phyloP scores from a whole-genome alignment of 2,797 vertebrate genomes.

The Sebastes hopkinsi region DNA sequence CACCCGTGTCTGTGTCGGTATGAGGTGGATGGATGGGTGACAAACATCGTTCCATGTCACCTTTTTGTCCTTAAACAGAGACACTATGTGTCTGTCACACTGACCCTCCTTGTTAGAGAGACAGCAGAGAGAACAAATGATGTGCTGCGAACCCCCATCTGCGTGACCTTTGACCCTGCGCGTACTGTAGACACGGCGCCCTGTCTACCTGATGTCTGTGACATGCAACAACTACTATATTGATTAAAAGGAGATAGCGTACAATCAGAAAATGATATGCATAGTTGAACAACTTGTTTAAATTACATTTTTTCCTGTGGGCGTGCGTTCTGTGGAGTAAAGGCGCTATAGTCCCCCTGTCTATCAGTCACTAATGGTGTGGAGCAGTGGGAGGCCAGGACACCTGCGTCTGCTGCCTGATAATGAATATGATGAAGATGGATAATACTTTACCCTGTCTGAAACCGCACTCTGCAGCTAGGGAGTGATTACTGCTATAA shows the following conservation, averaged over 20 bases:
- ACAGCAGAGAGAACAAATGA: conserved; percentile 67
- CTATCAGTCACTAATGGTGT: conserved; percentile 76
- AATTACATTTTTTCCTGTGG: conserved; percentile 19
- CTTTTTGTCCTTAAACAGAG: conserved; percentile 36
- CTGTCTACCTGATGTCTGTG: background rate
- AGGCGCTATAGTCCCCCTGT: conserved; percentile 45
- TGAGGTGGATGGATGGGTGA: conserved; percentile 48
- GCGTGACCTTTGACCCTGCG: conserved; percentile 62
- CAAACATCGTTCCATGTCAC: conserved; percentile 47
- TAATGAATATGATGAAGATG: conserved; percentile 83
- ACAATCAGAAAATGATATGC: background rate
- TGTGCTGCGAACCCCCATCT: conserved; percentile 42
- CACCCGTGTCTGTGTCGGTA: conserved; percentile 7
- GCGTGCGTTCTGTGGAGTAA: conserved; percentile 29
- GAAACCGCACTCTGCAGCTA: conserved; percentile 58
- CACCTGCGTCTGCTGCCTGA: conserved; percentile 76
- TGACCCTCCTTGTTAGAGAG: conserved; percentile 67
- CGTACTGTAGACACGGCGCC: background rate
- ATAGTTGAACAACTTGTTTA: conserved; percentile 33
- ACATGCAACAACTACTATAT: background rate
- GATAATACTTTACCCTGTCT: conserved; percentile 70
- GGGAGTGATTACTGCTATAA: conserved; percentile 72
- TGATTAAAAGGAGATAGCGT: background rate
- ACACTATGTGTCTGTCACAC: conserved; percentile 37
- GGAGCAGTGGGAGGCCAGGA: conserved; percentile 72